Evolutionary conservation across 2,113 vertebrate genomes (phyloP), one percentile per base, ranked within the genome.

Genomic region (Helogale parvula): DNA sequence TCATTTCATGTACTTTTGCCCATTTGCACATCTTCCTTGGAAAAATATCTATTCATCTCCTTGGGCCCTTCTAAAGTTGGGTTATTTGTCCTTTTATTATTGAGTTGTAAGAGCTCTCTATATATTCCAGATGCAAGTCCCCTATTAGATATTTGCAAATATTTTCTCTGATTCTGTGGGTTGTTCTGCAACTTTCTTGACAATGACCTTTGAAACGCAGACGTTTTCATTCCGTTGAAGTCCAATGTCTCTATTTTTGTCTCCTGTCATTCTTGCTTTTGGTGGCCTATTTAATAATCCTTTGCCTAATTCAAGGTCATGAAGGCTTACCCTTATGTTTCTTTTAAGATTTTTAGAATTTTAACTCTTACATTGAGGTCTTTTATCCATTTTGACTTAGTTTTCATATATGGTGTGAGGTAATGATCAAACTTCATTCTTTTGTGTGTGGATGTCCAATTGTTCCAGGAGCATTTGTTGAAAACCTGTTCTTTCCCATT

Each of bases 311-410:
- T n/a, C 65, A 74, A 81, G 72, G 35, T 74, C 85, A 29, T 57
- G 81, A 68, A 69, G n/a, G n/a, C 50, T 92, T 80, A 31, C 13
- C 17, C 33, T 47, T 81, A 1, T 65, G 50, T 80, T 87, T 93
- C 80, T 97, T 45, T 72, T 35, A 85, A 93, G 88, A 89, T 17
- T 57, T 60, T 94, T 68, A 52, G n/a, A 45, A 27, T 54, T 74
- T 80, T 93, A 90, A n/a, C 45, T 83, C 35, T 89, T 81, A 52
- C 7, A 4, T 66, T 84, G 31, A 85, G 9, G 23, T 47, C 45
- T 86, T 81, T 54, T 13, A 86, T 60, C 50, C 4, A 69, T 85
- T 94, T 82, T 69, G 65, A 72, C 16, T 94, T 92, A 0, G n/a
- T 82, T 76, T 63, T 84, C 41, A 38, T 68, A n/a, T 85, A 35